A percentile compares a stretch with the other conserved stretches of the same genome.
phyloP scores from a whole-genome alignment of 2,888 invertebrate genomes.

The Cantharis lateralis region DNA sequence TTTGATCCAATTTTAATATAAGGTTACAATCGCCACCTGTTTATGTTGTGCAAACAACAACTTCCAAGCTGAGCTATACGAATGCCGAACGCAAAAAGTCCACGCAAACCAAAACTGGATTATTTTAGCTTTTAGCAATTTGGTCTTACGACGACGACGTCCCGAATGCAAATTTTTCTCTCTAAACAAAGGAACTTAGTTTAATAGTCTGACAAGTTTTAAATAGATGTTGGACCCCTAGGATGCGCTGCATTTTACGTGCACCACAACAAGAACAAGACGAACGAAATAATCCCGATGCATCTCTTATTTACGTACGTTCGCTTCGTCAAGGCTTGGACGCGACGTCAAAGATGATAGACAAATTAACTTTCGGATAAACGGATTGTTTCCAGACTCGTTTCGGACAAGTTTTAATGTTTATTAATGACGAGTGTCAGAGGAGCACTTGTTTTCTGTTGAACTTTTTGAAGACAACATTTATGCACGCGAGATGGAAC shows the following conservation, averaged over 20 bases:
- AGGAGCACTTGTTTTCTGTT: not conserved
- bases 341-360: not conserved
- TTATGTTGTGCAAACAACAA: constrained; percentile 38
- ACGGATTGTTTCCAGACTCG: not conserved
- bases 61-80: constrained; percentile 32
- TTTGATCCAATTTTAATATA: constrained; percentile 52
- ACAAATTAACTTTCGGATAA: not conserved
- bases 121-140: constrained; percentile 30
- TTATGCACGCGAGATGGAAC: not conserved
- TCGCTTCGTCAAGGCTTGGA: not conserved
- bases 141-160: constrained; percentile 9
- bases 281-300: not conserved
- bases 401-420: not conserved
- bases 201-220: constrained; percentile 33
- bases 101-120: constrained; percentile 37
- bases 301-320: not conserved
- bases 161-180: constrained; percentile 30
- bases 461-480: not conserved
- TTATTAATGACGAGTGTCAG: not conserved
- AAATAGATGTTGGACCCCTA: constrained; percentile 31
- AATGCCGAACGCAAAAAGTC: constrained; percentile 25
- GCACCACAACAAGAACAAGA: not conserved
- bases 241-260: constrained; percentile 1
- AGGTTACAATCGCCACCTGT: constrained; percentile 51
- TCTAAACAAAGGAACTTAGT: constrained; percentile 35